A percentile compares a stretch with the other conserved stretches of the same genome.
Evolutionary conservation across 2,888 invertebrate species (phyloP).

Genomic region (Lithophane ornitopus): DNA sequence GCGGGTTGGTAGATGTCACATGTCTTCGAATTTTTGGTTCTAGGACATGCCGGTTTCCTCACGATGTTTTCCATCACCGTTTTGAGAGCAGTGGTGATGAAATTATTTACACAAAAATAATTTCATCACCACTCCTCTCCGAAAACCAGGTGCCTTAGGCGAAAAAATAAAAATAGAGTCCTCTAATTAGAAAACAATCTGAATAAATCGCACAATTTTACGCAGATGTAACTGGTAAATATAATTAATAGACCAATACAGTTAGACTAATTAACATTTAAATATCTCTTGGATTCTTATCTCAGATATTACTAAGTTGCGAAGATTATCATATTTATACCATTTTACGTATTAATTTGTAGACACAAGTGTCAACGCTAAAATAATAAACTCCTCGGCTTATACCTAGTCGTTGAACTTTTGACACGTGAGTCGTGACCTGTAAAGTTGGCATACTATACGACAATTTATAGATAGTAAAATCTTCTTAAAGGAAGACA

Average conservation of each 20-base stretch:
- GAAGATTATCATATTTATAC: constrained; percentile 57
- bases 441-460: background rate
- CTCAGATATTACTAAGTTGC: constrained; percentile 27
- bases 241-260: constrained; percentile 47
- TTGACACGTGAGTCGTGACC: constrained; percentile 49
- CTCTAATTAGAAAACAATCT: constrained; percentile 6
- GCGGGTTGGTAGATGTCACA: no score
- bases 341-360: constrained; percentile 50
- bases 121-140: no score
- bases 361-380: constrained; percentile 42
- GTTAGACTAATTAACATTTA: constrained; percentile 55
- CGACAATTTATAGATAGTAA: background rate
- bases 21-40: no score
- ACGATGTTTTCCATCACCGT: no score
- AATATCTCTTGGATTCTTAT: constrained; percentile 52
- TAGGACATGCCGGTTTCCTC: no score
- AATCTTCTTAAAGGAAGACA: background rate
- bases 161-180: background rate
- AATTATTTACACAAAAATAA: no score
- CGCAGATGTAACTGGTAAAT: constrained; percentile 34
- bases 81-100: no score
- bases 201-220: constrained; percentile 5
- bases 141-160: background rate
- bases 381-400: constrained; percentile 35
- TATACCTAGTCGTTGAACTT: constrained; percentile 28